phyloP scores from a whole-genome alignment of 1,140 invertebrate genomes.

The Thrips palmi region DNA sequence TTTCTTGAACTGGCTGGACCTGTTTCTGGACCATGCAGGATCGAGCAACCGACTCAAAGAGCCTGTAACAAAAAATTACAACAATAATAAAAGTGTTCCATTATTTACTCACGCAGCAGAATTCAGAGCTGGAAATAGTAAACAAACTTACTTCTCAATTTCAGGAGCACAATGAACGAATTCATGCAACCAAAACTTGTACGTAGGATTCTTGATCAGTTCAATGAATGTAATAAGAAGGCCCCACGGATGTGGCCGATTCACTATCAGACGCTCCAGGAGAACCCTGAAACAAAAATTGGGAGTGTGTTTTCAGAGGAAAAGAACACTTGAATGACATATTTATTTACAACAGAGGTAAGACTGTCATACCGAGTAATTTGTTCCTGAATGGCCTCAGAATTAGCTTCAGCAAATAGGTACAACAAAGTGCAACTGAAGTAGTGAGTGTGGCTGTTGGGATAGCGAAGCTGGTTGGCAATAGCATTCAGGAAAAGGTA shows the following conservation, averaged over 20 bases:
- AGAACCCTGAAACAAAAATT: constrained; percentile 49
- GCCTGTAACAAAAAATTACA: constrained; percentile 29
- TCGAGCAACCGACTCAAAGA: constrained; percentile 85
- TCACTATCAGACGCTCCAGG: constrained; percentile 91
- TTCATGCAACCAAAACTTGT: constrained; percentile 98
- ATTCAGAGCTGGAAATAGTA: no score
- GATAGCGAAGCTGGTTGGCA: constrained; percentile 94
- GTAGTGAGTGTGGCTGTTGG: constrained; percentile 98
- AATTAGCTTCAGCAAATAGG: constrained; percentile 94
- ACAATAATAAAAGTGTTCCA: constrained; percentile 16
- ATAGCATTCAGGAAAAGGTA: constrained; percentile 97
- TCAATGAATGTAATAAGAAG: constrained; percentile 97
- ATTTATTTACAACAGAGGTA: constrained; percentile 5
- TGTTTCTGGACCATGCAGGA: constrained; percentile 81
- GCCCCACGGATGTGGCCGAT: constrained; percentile 98
- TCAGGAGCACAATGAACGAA: constrained; percentile 98
- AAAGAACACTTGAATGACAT: constrained; percentile 4
- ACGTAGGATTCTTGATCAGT: constrained; percentile 95
- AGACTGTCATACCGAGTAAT: constrained; percentile 34
- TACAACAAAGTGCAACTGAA: constrained; percentile 95
- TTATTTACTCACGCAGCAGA: no score
- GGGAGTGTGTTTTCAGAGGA: background rate
- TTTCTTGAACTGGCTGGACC: constrained; percentile 31
- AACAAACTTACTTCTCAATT: constrained; percentile 75
- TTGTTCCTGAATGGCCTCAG: constrained; percentile 86